A percentile compares a stretch with the other conserved stretches of the same genome.
Conservation (phyloP, 2,888 invertebrate species). For the Sminthurides aquaticus region DNA sequence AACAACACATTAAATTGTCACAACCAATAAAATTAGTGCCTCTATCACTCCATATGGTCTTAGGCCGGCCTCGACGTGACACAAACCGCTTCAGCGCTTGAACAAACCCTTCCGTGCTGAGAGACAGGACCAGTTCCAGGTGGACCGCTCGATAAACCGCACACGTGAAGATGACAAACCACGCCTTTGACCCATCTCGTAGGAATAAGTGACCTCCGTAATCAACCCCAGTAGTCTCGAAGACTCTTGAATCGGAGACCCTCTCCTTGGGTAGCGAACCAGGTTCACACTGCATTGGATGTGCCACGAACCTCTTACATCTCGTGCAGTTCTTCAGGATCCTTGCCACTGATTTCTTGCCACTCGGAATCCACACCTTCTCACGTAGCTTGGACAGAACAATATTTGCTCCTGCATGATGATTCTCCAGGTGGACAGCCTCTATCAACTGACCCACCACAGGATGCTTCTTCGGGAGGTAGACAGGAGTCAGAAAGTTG, state of each 20-base stretch:
- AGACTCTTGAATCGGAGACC: conserved; percentile 40
- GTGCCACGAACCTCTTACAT: neutral
- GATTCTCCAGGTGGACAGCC: neutral
- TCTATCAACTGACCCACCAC: neutral
- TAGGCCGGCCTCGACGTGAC: conserved; percentile 44
- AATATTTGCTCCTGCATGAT: conserved; percentile 1
- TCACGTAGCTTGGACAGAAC: neutral
- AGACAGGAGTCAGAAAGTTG: neutral
- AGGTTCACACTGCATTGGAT: neutral
- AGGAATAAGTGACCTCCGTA: conserved; percentile 46
- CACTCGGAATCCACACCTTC: neutral
- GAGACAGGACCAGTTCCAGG: conserved; percentile 45
- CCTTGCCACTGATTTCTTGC: neutral
- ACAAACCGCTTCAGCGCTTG: conserved; percentile 45
- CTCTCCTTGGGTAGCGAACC: conserved; percentile 43
- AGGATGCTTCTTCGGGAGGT: neutral
- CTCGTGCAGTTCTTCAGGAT: neutral
- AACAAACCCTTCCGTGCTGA: conserved; percentile 44
- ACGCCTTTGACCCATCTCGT: conserved; percentile 42
- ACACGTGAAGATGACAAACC: conserved; percentile 46
- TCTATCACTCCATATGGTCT: conserved; percentile 46
- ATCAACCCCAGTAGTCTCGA: conserved; percentile 45
- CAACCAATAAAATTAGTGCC: conserved; percentile 46
- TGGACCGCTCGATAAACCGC: conserved; percentile 46
- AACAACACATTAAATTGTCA: neutral